Percentiles rank a stretch among this genome's conserved stretches.
phyloP scores from a whole-genome alignment of 2,797 vertebrate genomes.

The Hoplostethus atlanticus region DNA sequence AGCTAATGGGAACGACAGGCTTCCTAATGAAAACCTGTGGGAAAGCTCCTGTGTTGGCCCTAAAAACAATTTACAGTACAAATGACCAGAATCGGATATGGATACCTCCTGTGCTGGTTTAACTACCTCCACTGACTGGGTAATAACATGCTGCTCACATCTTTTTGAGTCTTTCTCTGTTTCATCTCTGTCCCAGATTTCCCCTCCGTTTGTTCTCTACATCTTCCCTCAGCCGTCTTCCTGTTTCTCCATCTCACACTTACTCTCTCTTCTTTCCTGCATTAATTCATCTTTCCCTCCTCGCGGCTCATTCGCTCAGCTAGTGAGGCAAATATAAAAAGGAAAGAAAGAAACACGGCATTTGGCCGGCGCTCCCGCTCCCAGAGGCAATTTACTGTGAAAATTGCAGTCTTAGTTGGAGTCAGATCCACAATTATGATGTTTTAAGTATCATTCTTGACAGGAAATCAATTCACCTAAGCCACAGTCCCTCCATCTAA shows the following conservation, averaged over 20 bases:
- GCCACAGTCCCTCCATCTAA: not conserved
- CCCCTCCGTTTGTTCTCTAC: not conserved
- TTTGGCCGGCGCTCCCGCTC: not conserved
- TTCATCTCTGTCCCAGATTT: not conserved
- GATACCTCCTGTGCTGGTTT: constrained; percentile 65
- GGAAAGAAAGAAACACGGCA: constrained; percentile 10
- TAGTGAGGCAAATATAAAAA: constrained; percentile 28
- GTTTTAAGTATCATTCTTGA: constrained; percentile 2
- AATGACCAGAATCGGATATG: constrained; percentile 61
- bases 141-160: constrained; percentile 48
- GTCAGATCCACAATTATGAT: constrained; percentile 1
- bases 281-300: not conserved
- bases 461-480: not conserved
- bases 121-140: constrained; percentile 42
- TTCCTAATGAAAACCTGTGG: constrained; percentile 60
- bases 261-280: not conserved
- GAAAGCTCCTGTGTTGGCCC: constrained; percentile 64
- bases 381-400: not conserved
- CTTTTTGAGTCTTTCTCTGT: constrained; percentile 14
- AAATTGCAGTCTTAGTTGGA: not conserved
- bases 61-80: constrained; percentile 53
- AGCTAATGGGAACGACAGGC: constrained; percentile 60
- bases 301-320: constrained; percentile 15
- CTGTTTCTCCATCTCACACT: not conserved
- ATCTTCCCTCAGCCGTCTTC: not conserved